Evolutionary conservation across 2,797 vertebrate species (phyloP).

Genomic region (Pipistrellus pygmaeus): DNA sequence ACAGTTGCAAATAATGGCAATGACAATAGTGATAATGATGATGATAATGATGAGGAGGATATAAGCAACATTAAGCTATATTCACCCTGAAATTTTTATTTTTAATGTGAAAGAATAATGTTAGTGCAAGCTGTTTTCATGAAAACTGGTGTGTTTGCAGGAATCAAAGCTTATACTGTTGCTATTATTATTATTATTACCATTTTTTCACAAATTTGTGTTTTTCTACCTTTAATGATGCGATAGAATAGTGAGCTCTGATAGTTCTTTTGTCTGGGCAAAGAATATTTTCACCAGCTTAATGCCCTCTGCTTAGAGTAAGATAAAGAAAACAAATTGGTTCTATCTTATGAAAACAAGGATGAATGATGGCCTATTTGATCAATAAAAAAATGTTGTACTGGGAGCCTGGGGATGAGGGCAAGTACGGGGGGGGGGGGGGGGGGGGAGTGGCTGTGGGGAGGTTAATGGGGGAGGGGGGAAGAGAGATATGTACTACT

Average conservation of each 20-base stretch:
- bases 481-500: no score
- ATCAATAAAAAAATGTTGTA: constrained; percentile 52
- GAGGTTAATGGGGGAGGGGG: no score
- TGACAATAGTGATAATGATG: background rate
- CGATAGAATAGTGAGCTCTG: background rate
- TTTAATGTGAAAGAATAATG: background rate
- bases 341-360: constrained; percentile 36
- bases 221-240: background rate
- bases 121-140: background rate
- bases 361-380: constrained; percentile 16
- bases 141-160: background rate
- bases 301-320: background rate
- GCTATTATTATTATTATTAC: background rate
- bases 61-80: background rate
- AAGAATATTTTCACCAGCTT: background rate
- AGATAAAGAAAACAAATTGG: constrained; percentile 23
- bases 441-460: no score
- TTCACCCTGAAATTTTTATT: background rate
- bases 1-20: background rate
- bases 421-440: no score
- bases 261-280: background rate
- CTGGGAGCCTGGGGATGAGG: no score
- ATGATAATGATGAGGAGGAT: background rate
- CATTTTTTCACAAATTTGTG: background rate
- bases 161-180: background rate